Base-by-base conservation (phyloP, 2,797 vertebrate species). In the Antrozous pallidus region DNA sequence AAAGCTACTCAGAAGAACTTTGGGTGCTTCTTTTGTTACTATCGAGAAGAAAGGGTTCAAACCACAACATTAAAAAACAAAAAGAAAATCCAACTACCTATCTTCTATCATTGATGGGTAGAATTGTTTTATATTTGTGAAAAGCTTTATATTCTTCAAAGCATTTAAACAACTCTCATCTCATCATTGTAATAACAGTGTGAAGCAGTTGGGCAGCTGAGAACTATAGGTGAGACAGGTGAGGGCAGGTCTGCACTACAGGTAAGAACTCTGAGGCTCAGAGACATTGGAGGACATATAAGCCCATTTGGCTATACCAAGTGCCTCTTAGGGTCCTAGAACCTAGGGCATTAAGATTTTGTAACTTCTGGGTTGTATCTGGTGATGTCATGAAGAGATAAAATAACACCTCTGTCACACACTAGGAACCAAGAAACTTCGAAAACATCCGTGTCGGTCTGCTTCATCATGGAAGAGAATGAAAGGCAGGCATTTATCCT, bases 1-100 rank as follows among this genome's bases (percentile, higher is more conserved):
- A 69, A 78, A 61, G 31, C 65, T 63, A 56, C 20, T 78, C 6
- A 51, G 47, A 92, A 80, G 40, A 92, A 80, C 26, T 61, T 9
- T 63, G 67, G 58, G 31, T 38, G 33, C 14, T 45, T 82, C 54
- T 40, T 63, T 56, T 28, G 31, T 86, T 65, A 85, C 54, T 56
- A 28, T 4, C 10, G 47, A 73, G 54, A 61, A 4, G 8, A 36
- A 61, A 87, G 14, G 13, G 31, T 84, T 26, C 63, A 28, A 31
- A 18, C 22, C 24, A 20, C 3, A 63, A 11, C 28, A 11, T 51
- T 82, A 3, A 28, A 42, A 71, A 54, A 8, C 20, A 9, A 51
- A 3, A 49, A 51, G 7, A 4, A 51, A 51, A 51, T 1, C 3
- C 20, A 20, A 33, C 0, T 3, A 61, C 26, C 10, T 22, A n/a